Conservation (phyloP, 2,113 vertebrate genomes). For the Oryzias javanicus region DNA sequence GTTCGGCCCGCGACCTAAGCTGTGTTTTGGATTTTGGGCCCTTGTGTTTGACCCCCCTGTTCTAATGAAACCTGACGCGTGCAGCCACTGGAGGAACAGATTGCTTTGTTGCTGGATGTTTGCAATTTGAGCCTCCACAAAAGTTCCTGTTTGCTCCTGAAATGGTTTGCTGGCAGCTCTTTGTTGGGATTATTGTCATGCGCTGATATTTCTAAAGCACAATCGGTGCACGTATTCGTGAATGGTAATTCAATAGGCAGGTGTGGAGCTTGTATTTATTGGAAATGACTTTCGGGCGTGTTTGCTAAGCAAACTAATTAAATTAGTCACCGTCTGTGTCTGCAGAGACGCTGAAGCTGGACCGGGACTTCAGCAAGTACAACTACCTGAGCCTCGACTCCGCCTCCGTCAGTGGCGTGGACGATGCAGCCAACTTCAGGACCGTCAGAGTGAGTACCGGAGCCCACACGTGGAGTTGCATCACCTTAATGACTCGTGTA, state of each 20-base stretch:
- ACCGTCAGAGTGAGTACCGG: conserved; percentile 85
- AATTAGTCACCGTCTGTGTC: conserved; percentile 25
- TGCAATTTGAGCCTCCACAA: conserved; percentile 43
- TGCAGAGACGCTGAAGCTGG: conserved; percentile 89
- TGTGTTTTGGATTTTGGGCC: too few relatives aligned
- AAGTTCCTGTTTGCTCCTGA: not conserved
- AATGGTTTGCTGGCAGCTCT: not conserved
- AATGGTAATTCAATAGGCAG: not conserved
- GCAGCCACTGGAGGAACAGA: conserved; percentile 49
- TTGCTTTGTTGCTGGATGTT: conserved; percentile 51
- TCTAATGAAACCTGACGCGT: conserved; percentile 59
- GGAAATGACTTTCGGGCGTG: conserved; percentile 11
- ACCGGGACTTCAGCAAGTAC: conserved; percentile 92
- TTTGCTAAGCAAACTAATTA: not conserved
- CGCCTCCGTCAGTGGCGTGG: conserved; percentile 88
- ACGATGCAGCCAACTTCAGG: conserved; percentile 91
- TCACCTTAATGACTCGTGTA: conserved; percentile 7
- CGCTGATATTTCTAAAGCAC: not conserved
- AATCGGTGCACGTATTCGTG: not conserved
- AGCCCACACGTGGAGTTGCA: not conserved
- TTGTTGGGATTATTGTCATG: not conserved
- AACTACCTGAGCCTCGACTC: conserved; percentile 97
- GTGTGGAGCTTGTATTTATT: conserved; percentile 12
- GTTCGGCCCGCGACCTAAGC: too few relatives aligned
- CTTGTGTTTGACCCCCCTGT: too few relatives aligned